These are phyloP conservation scores for Lepidochrysops patricia DNA, from an alignment of 2,888 invertebrate species.

Conservation along the genomic window DNA sequence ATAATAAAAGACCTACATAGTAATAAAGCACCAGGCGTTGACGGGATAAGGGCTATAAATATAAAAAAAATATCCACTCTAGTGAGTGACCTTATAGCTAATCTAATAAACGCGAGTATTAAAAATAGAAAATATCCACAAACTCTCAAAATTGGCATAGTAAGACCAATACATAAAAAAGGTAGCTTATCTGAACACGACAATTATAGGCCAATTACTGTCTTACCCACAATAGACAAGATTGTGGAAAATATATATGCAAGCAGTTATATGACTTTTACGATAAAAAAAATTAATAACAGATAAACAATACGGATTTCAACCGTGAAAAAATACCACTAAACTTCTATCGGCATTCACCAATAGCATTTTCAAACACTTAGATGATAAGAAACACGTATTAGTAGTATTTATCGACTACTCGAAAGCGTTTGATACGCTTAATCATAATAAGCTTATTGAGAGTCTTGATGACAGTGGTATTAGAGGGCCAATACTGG, in stretches of 20 bases:
- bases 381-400: constrained; percentile 20
- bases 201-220: constrained; percentile 23
- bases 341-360: constrained; percentile 14
- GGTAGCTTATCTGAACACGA: constrained; percentile 8
- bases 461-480: constrained; percentile 18
- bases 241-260: constrained; percentile 19
- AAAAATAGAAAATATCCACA: constrained; percentile 14
- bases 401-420: constrained; percentile 22
- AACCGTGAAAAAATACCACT: constrained; percentile 24
- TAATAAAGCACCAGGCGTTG: constrained; percentile 14
- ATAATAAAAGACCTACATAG: background rate
- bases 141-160: constrained; percentile 19
- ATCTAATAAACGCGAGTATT: constrained; percentile 19
- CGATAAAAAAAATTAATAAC: constrained; percentile 10
- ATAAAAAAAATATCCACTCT: constrained; percentile 13
- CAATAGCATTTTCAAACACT: constrained; percentile 14
- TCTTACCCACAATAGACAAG: constrained; percentile 18
- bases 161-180: constrained; percentile 21
- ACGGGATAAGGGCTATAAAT: constrained; percentile 16
- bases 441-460: constrained; percentile 18
- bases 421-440: constrained; percentile 23
- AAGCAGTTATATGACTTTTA: constrained; percentile 16
- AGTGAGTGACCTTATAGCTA: constrained; percentile 11
- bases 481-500: constrained; percentile 19
- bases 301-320: constrained; percentile 16